Base-by-base conservation (phyloP, 1,140 invertebrate species). In the Euwallacea fornicatus region DNA sequence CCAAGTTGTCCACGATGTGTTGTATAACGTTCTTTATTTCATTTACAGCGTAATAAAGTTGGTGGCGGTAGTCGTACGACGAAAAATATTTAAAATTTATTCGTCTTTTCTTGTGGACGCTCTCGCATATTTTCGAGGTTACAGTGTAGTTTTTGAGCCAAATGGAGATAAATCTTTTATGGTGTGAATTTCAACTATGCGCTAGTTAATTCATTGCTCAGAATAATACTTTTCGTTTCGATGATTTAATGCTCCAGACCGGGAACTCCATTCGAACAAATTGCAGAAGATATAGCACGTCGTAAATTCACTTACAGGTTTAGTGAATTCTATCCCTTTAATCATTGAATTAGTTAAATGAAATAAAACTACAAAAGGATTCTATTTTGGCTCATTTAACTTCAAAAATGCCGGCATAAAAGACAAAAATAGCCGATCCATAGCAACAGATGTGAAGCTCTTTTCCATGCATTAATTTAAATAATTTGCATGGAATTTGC, bases 391-490 rank as follows among this genome's bases (percentile, higher is more conserved):
- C 13, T 13, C 46, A 50, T 50, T 33, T 33, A 33, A 33, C 21
- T 33, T 33, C 46, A 50, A 11, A 50, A 50, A 50, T 6, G 46
- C 46, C 46, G 46, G 7, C 46, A 11, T 50, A 11, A 50, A 50
- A 50, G 46, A 33, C 21, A 33, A 33, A 50, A 50, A 50, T 50
- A 10, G 46, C 13, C 46, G 46, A 50, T 11, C 9, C 46, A 59
- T 41, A 41, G 56, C 56, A 59, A 59, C 33, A 59, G 33, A 59
- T 59, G 56, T 33, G 16, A 59, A 41, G n/a, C 56, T 59, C 15
- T 59, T 59, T 59, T 59, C 16, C 56, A 59, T 59, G 56, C 56
- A 44, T 62, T 53, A 53, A 53, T 64, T 53, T 64, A 64, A 64
- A 64, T 64, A 64, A 46, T 64, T 64, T 53, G 47, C 15, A 16